A percentile compares a stretch with the other conserved stretches of the same genome.
These are phyloP conservation scores for Chromobotia macracanthus DNA, from an alignment of 2,797 vertebrate genomes.

Conservation along the genomic window DNA sequence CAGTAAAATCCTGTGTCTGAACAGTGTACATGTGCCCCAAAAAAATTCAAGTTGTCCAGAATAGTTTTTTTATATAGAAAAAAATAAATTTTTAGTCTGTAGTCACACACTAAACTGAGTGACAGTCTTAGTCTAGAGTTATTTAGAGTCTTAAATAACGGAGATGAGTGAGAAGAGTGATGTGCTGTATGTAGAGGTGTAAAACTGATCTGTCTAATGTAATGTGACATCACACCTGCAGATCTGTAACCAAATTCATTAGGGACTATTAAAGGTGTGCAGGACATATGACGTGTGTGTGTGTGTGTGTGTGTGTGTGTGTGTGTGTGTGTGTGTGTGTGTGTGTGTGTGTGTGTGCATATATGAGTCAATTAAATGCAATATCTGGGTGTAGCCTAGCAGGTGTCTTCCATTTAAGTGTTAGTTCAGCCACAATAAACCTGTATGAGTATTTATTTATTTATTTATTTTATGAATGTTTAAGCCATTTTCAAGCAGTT, in stretches of 20 bases:
- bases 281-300: not conserved
- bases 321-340: too few species aligned
- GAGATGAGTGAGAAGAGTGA: not conserved
- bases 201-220: conserved; percentile 32
- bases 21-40: too few species aligned
- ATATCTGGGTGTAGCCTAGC: not conserved
- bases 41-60: too few species aligned
- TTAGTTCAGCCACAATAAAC: not conserved
- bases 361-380: not conserved
- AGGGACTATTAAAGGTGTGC: conserved; percentile 29
- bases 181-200: conserved; percentile 10
- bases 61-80: too few species aligned
- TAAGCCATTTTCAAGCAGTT: too few species aligned
- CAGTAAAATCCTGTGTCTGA: too few species aligned
- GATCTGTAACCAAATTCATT: conserved; percentile 22
- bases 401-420: not conserved
- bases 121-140: not conserved
- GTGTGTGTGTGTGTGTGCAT: not conserved
- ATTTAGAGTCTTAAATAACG: not conserved
- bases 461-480: not conserved
- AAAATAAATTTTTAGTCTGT: too few species aligned
- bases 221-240: conserved; percentile 27
- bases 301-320: not conserved
- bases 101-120: not conserved
- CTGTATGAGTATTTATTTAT: not conserved